These are phyloP conservation scores for Myotis pilosus DNA, from an alignment of 2,797 vertebrate genomes.

Conservation along the genomic window DNA sequence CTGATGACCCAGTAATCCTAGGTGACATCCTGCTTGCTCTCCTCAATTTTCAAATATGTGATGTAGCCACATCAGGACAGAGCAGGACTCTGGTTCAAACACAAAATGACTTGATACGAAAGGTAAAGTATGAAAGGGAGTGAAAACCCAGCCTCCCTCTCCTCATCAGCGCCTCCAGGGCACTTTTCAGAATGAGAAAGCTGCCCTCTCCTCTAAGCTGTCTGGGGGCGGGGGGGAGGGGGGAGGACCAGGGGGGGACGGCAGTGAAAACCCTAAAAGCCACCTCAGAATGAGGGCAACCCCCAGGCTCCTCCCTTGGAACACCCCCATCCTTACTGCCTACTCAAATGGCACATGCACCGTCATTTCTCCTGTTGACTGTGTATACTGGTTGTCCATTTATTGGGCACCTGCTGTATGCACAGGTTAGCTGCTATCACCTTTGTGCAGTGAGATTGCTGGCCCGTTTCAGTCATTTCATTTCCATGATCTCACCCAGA, in stretches of 20 bases:
- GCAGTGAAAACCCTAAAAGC: neutral
- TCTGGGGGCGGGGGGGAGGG: neutral
- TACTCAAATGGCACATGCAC: neutral
- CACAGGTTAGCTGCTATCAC: neutral
- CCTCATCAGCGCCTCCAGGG: neutral
- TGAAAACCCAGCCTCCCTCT: neutral
- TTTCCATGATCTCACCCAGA: neutral
- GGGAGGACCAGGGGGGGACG: neutral
- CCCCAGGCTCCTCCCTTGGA: neutral
- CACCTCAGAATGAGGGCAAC: neutral
- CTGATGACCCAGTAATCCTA: neutral
- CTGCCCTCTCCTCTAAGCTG: neutral
- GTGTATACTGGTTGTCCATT: neutral
- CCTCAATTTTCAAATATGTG: neutral
- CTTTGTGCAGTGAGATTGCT: neutral
- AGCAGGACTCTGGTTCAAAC: neutral
- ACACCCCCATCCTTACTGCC: neutral
- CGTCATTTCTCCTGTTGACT: neutral
- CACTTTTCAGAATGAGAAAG: neutral
- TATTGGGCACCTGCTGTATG: neutral
- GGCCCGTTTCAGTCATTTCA: neutral
- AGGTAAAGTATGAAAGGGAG: neutral
- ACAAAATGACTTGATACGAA: constrained; percentile 10
- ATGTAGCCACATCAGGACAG: neutral
- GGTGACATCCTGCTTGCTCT: neutral